Evolutionary conservation across 2,888 invertebrate genomes (phyloP), one percentile per base, ranked within the genome.

Genomic region (Phymatocera aterrima): DNA sequence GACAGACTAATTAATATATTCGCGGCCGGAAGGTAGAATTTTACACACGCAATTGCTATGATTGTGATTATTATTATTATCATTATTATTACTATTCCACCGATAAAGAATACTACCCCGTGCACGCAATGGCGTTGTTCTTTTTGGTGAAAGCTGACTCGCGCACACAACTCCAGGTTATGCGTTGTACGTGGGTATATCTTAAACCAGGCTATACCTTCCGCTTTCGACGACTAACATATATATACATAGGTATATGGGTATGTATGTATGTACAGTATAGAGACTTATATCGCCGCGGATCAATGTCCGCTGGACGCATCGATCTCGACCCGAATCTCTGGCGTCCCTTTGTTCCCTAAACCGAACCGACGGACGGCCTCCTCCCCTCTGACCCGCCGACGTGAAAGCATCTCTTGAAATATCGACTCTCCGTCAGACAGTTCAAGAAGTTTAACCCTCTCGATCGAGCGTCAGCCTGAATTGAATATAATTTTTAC

Each of bases 221-320:
- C 10, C 8, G 37, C 64, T 40, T 37, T 40, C n/a, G n/a, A 37
- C 15, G 18, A 18, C 37, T 15, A 3, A 64, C 5, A 15, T 18
- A 8, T 15, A 37, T n/a, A 15, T 34, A 61, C 18, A 61, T 34
- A n/a, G n/a, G n/a, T n/a, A n/a, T n/a, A n/a, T n/a, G n/a, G n/a
- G n/a, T n/a, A n/a, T n/a, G n/a, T n/a, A n/a, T n/a, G n/a, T n/a
- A n/a, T n/a, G n/a, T n/a, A n/a, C n/a, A n/a, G n/a, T n/a, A n/a
- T n/a, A 43, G 21, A 24, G 46, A 70, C 43, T 48, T 70, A 70
- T 51, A 72, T 72, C 72, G 48, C 24, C 51, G n/a, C n/a, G 72
- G 72, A 72, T 72, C 72, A 72, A 72, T 72, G 72, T 72, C 72
- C 72, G 72, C 8, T 28, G 72, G 34, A 72, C 72, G 72, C 72